Evolutionary conservation across 2,113 vertebrate genomes (phyloP).

Genomic region (Aldabrachelys gigantea): DNA sequence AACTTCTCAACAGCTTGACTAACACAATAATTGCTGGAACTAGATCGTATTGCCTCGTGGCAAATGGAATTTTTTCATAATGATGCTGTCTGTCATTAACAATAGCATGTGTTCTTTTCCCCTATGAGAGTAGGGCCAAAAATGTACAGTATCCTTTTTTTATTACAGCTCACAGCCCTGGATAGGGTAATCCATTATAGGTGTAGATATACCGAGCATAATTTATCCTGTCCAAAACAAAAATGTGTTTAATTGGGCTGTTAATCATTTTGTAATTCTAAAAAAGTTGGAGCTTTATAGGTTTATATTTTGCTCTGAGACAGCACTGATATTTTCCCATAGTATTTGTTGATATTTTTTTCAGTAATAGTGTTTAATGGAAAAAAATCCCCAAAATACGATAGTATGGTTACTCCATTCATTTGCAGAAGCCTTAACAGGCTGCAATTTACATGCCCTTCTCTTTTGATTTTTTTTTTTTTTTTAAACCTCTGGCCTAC

Average conservation of each 20-base stretch:
- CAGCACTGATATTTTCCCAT: slow-evolving; percentile 59
- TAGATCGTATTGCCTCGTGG: slow-evolving; percentile 69
- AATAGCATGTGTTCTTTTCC: slow-evolving; percentile 75
- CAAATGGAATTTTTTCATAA: slow-evolving; percentile 75
- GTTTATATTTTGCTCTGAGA: slow-evolving; percentile 44
- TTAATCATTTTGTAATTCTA: slow-evolving; percentile 74
- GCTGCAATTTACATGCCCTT: slow-evolving; percentile 35
- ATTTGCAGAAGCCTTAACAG: slow-evolving; percentile 32
- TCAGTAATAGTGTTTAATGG: slow-evolving; percentile 59
- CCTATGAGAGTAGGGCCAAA: slow-evolving; percentile 61
- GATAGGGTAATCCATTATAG: slow-evolving; percentile 73
- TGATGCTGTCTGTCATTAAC: slow-evolving; percentile 74
- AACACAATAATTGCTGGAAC: slow-evolving; percentile 76
- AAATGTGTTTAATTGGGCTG: slow-evolving; percentile 73
- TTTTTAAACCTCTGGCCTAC: not conserved
- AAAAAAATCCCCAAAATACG: slow-evolving; percentile 56
- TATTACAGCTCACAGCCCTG: slow-evolving; percentile 69
- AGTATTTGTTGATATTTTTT: slow-evolving; percentile 55
- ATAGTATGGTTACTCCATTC: not conserved
- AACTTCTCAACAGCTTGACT: slow-evolving; percentile 76
- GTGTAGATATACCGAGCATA: slow-evolving; percentile 67
- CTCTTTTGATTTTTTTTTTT: slow-evolving; percentile 4
- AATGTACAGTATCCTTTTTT: slow-evolving; percentile 58
- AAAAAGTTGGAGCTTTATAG: slow-evolving; percentile 19
- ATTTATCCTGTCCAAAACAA: slow-evolving; percentile 69